Percentiles rank a stretch among this genome's conserved stretches.
Conservation (phyloP, 2,797 vertebrate species). For the Cuculus canorus region DNA sequence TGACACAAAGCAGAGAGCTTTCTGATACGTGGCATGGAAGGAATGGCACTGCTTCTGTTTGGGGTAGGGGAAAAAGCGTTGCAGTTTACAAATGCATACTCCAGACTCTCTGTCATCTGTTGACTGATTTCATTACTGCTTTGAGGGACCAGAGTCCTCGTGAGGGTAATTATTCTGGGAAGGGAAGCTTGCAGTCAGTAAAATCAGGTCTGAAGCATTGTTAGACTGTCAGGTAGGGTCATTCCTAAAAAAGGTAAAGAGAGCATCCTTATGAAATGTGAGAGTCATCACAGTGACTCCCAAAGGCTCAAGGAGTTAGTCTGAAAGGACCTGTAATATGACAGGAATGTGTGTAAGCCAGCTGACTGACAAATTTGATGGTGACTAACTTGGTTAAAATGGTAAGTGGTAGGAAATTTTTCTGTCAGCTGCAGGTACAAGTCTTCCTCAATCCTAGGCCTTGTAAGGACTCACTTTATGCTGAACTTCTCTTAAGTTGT, state of each 20-base stretch:
- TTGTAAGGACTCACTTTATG: neutral
- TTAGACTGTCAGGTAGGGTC: neutral
- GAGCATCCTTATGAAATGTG: neutral
- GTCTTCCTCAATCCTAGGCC: neutral
- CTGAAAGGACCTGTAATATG: neutral
- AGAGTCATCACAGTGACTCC: neutral
- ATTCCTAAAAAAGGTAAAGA: neutral
- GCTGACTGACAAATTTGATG: neutral
- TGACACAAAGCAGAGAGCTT: neutral
- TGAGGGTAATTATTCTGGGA: neutral
- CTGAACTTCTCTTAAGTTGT: neutral
- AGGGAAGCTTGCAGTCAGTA: neutral
- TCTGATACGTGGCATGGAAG: neutral
- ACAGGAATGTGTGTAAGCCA: constrained; percentile 2
- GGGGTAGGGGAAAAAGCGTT: neutral
- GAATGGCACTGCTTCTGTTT: neutral
- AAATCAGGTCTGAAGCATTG: neutral
- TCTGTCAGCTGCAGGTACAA: neutral
- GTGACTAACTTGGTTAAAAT: neutral
- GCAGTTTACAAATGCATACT: neutral
- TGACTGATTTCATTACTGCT: neutral
- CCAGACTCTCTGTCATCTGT: neutral
- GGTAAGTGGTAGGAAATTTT: neutral
- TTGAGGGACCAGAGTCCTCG: neutral
- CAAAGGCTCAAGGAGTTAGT: neutral